Percentiles rank a stretch among this genome's conserved stretches.
These are phyloP conservation scores for Ciconia nigra DNA, from an alignment of 2,797 vertebrate species.

Conservation along the genomic window DNA sequence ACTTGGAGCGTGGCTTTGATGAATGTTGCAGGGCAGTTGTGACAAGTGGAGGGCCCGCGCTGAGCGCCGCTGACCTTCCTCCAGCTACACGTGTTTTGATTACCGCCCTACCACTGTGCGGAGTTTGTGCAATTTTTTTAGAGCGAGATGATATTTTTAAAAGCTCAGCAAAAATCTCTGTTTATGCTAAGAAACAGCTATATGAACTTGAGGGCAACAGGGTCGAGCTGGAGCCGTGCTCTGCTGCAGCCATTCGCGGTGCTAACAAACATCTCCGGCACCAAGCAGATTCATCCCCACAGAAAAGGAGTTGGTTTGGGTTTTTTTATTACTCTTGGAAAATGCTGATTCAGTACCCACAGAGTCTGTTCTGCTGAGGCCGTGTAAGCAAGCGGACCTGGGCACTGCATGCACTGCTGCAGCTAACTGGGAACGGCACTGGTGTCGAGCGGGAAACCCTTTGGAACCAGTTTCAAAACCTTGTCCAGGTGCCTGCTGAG, in stretches of 20 bases:
- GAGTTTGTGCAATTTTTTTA: not conserved
- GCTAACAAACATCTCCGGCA: not conserved
- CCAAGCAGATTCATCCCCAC: not conserved
- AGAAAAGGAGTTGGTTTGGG: not conserved
- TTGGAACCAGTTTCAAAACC: not conserved
- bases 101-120: not conserved
- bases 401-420: not conserved
- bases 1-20: not conserved
- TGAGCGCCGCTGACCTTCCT: not conserved
- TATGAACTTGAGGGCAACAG: not conserved
- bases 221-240: not conserved
- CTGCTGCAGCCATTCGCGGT: not conserved
- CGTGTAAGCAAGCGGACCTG: not conserved
- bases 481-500: not conserved
- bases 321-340: not conserved
- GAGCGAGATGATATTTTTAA: not conserved
- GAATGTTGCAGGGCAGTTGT: not conserved
- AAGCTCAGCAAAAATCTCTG: not conserved
- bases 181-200: slow-evolving; percentile 12
- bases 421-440: not conserved
- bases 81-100: not conserved
- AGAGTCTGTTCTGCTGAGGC: not conserved
- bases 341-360: not conserved
- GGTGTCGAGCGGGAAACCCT: not conserved
- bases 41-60: fast-evolving